Percentiles rank a stretch among this genome's conserved stretches.
Evolutionary conservation across 2,113 vertebrate species (phyloP).

Genomic region (Dicaeum eximium): DNA sequence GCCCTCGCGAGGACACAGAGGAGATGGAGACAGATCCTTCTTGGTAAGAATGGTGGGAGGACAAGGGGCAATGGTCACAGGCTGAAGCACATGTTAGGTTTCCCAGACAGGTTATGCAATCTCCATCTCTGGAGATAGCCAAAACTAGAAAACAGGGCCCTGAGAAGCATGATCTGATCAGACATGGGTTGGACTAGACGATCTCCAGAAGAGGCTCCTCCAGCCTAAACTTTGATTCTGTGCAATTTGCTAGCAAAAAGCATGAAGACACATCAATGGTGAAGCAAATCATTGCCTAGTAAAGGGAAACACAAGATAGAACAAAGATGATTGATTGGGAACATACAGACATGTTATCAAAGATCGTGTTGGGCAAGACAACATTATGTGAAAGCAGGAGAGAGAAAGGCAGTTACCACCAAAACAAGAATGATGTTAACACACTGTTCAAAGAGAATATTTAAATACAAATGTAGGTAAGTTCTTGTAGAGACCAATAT

Average conservation of each 20-base stretch:
- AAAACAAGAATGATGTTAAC: neutral
- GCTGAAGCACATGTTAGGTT: neutral
- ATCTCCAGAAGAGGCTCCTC: neutral
- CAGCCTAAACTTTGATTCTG: neutral
- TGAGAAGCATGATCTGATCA: neutral
- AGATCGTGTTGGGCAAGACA: neutral
- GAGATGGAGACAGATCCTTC: neutral
- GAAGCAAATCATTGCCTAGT: neutral
- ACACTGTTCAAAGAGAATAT: neutral
- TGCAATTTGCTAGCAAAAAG: neutral
- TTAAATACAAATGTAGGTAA: neutral
- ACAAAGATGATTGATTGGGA: neutral
- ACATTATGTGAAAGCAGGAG: neutral
- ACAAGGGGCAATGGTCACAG: neutral
- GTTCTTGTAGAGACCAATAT: neutral
- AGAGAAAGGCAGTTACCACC: neutral
- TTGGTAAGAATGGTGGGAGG: neutral
- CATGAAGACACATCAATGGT: neutral
- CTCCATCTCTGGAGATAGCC: neutral
- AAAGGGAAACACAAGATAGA: neutral
- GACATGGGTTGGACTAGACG: neutral
- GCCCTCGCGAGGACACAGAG: fast-evolving
- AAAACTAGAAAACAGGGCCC: neutral
- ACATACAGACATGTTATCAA: neutral
- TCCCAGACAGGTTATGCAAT: neutral